Percentiles rank a stretch among this genome's conserved stretches.
Conservation (phyloP, 30 jellyfish, hydroid and myxozoan species). For the Aurelia sp. region DNA sequence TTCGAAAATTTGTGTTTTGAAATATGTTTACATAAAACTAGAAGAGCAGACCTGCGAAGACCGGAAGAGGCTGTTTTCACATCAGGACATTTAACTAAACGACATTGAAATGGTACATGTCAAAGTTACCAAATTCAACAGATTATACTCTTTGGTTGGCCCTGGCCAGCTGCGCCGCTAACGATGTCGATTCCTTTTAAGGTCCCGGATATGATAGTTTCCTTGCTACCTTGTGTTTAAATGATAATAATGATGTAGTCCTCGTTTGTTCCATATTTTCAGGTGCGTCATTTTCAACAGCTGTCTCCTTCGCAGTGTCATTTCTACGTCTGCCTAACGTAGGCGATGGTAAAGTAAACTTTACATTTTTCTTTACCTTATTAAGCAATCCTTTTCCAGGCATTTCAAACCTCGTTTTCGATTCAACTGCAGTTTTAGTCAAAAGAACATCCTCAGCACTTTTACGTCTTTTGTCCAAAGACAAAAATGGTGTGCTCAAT, state of each 20-base stretch:
- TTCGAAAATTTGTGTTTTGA: too few species aligned
- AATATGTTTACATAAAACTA: too few species aligned
- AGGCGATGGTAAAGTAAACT: constrained; percentile 49
- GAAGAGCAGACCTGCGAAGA: too few species aligned
- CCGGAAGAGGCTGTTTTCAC: too few species aligned
- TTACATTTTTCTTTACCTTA: constrained; percentile 20
- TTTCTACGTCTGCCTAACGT: constrained; percentile 7
- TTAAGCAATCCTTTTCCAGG: constrained; percentile 32
- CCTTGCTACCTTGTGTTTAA: constrained; percentile 6
- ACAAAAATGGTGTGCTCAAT: neutral
- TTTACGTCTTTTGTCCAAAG: neutral
- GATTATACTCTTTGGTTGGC: too few species aligned
- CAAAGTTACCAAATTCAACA: too few species aligned
- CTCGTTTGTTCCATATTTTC: too few species aligned
- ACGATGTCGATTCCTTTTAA: too few species aligned
- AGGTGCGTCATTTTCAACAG: too few species aligned
- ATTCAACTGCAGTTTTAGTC: neutral
- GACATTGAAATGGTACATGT: too few species aligned
- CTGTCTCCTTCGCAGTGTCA: neutral
- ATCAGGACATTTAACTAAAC: too few species aligned
- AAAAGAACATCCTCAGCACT: neutral
- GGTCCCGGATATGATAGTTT: constrained; percentile 43
- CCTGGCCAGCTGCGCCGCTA: too few species aligned
- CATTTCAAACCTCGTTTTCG: neutral
- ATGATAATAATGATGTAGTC: neutral